Percentiles rank a stretch among this genome's conserved stretches.
Conservation (phyloP, 1,140 invertebrate species). For the Monochamus saltuarius region DNA sequence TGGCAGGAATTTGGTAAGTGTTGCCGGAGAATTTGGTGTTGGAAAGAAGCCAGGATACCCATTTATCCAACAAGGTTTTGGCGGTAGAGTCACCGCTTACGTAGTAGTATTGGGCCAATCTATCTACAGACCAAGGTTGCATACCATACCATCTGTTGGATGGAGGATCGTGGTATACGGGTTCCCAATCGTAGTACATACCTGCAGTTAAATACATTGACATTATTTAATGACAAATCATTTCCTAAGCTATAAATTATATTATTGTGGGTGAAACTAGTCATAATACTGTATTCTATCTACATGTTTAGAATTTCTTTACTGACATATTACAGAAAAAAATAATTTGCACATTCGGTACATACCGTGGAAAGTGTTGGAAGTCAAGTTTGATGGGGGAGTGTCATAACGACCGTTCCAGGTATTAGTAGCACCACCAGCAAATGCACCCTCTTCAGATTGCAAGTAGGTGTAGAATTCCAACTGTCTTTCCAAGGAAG, state of each 20-base stretch:
- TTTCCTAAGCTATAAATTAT: too few species aligned
- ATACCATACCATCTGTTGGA: conserved; percentile 22
- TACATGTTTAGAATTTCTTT: too few species aligned
- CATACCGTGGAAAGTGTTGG: conserved; percentile 34
- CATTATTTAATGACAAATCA: too few species aligned
- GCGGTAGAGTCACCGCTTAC: not conserved
- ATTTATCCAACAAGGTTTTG: conserved; percentile 11
- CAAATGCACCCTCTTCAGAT: conserved; percentile 27
- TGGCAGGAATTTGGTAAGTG: not conserved
- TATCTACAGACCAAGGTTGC: conserved; percentile 26
- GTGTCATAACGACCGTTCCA: conserved; percentile 30
- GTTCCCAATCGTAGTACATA: conserved; percentile 22
- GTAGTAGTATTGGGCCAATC: conserved; percentile 30
- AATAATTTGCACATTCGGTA: not conserved
- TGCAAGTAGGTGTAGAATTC: conserved; percentile 32
- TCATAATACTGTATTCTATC: too few species aligned
- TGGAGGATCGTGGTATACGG: conserved; percentile 20
- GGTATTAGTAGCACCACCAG: conserved; percentile 32
- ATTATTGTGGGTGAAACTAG: too few species aligned
- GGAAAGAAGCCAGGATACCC: not conserved
- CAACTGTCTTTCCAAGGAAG: conserved; percentile 28
- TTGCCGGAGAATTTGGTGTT: conserved; percentile 1
- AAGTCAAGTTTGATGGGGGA: conserved; percentile 20
- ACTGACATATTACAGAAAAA: too few species aligned
- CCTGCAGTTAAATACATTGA: too few species aligned